Evolutionary conservation across 2,888 invertebrate genomes (phyloP).

Genomic region (Eristalis pertinax): DNA sequence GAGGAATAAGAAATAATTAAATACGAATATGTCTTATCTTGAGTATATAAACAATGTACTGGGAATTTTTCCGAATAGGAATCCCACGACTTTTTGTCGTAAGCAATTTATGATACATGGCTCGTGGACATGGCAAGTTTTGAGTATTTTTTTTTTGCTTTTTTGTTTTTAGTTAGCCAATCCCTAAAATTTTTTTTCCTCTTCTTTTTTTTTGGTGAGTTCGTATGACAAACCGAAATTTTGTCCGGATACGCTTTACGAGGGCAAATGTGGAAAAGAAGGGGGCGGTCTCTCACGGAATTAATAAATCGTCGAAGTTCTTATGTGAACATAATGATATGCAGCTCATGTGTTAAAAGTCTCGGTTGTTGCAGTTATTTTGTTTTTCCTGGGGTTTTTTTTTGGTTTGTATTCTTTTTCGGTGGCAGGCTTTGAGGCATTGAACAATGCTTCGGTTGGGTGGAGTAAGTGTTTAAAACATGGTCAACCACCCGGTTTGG

Average conservation of each 20-base stretch:
- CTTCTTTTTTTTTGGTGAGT: not conserved
- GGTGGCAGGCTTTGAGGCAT: not conserved
- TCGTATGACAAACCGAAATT: not conserved
- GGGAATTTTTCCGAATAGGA: not conserved
- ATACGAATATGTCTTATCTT: not conserved
- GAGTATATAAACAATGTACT: not conserved
- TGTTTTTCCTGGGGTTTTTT: not conserved
- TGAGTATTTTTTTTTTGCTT: not conserved
- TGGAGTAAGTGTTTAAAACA: not conserved
- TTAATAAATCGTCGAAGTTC: not conserved
- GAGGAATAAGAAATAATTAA: not conserved
- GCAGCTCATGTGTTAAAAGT: not conserved
- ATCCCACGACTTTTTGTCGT: not conserved
- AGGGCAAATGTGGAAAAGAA: not conserved
- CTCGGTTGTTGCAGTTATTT: not conserved
- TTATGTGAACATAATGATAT: constrained; percentile 1
- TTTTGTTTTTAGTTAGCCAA: constrained; percentile 1
- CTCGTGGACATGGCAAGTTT: not conserved
- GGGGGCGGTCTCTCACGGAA: not conserved
- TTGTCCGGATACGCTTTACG: not conserved
- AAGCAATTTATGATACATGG: constrained; percentile 3
- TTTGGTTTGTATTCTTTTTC: not conserved
- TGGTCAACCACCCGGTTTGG: not conserved
- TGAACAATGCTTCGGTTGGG: not conserved
- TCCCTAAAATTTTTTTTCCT: not conserved